These are phyloP conservation scores for Heliconius cydno DNA, from an alignment of 2,888 invertebrate genomes.

Conservation along the genomic window DNA sequence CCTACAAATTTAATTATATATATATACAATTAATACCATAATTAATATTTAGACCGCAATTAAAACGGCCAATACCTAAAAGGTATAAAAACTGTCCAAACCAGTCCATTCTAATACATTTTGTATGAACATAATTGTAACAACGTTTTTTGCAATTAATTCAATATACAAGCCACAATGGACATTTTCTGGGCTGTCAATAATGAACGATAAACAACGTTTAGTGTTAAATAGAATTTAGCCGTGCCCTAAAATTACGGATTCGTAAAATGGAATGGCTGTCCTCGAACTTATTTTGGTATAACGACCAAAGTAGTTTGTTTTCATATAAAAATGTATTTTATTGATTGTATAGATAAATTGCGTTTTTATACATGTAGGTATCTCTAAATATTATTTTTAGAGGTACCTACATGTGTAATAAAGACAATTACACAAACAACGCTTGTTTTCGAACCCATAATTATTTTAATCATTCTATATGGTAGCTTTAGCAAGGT, in stretches of 20 bases:
- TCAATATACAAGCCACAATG: conserved; percentile 36
- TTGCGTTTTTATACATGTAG: no score
- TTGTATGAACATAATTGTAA: conserved; percentile 22
- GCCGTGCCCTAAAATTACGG: conserved; percentile 40
- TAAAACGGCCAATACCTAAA: conserved; percentile 9
- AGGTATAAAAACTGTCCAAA: conserved; percentile 15
- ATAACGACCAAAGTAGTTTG: background rate
- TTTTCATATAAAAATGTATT: conserved; percentile 1
- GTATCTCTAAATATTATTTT: no score
- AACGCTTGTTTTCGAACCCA: background rate
- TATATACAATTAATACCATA: conserved; percentile 6
- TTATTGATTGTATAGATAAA: background rate
- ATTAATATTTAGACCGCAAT: conserved; percentile 35
- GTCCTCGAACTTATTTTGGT: conserved; percentile 40
- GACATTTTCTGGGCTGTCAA: conserved; percentile 47
- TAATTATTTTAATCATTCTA: background rate
- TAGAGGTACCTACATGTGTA: no score
- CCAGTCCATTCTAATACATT: conserved; percentile 13
- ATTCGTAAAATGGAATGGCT: conserved; percentile 43
- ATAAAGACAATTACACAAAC: no score
- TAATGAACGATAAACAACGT: conserved; percentile 33
- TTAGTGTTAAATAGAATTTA: conserved; percentile 32
- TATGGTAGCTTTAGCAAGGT: no score
- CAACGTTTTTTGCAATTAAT: conserved; percentile 53
- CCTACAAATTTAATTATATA: background rate